Conservation (phyloP, 2,113 vertebrate genomes). For the Tympanuchus pallidicinctus region DNA sequence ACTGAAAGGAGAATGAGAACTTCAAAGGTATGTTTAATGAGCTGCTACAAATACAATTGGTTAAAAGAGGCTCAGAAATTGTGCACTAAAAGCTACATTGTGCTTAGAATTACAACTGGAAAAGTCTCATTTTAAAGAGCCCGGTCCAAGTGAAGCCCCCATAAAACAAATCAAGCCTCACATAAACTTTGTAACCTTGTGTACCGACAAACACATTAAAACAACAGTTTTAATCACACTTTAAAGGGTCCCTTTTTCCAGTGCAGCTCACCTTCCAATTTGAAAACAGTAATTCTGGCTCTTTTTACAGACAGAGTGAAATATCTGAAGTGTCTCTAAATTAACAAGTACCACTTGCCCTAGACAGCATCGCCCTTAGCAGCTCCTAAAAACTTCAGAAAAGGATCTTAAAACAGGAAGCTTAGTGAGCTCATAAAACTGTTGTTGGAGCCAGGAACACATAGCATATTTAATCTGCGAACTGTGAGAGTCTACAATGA, state of each 20-base stretch:
- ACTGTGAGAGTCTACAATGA: conserved; percentile 90
- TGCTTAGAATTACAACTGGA: conserved; percentile 56
- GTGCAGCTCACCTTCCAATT: conserved; percentile 31
- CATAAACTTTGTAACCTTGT: conserved; percentile 60
- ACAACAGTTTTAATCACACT: conserved; percentile 33
- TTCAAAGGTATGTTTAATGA: conserved; percentile 75
- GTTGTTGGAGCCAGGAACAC: conserved; percentile 90
- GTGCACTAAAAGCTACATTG: conserved; percentile 55
- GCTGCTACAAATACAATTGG: conserved; percentile 47
- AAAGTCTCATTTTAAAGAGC: conserved; percentile 50
- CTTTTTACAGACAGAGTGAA: conserved; percentile 73
- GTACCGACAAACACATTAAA: conserved; percentile 49
- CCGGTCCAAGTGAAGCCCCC: conserved; percentile 34
- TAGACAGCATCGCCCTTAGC: conserved; percentile 86
- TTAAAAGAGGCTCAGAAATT: conserved; percentile 63
- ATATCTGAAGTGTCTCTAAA: conserved; percentile 77
- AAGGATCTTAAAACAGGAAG: conserved; percentile 92
- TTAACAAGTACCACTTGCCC: conserved; percentile 79
- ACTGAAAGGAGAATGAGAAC: conserved; percentile 34
- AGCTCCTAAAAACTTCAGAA: conserved; percentile 90
- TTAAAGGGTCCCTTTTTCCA: not conserved
- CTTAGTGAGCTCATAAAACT: conserved; percentile 89
- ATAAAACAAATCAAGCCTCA: conserved; percentile 66
- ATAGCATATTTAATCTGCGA: conserved; percentile 99
- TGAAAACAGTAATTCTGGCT: conserved; percentile 67